Conservation (phyloP, 2,113 vertebrate species). For the Holacanthus passer region DNA sequence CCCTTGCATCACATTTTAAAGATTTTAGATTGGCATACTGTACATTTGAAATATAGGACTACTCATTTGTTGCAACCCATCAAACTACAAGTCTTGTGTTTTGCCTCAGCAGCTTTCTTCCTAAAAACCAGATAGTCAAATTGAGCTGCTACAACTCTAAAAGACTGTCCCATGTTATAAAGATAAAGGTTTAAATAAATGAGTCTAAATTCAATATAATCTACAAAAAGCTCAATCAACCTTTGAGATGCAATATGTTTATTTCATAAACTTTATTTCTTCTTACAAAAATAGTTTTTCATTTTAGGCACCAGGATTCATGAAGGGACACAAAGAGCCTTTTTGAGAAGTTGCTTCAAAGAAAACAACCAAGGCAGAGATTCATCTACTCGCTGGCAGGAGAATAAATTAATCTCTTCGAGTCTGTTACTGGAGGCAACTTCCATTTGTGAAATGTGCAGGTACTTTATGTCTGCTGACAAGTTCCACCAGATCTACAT, state of each 20-base stretch:
- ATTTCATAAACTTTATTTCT: constrained; percentile 49
- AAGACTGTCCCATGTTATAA: no score
- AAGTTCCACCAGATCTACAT: not conserved
- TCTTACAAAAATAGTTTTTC: constrained; percentile 66
- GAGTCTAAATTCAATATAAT: not conserved
- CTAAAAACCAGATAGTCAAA: no score
- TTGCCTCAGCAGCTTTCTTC: no score
- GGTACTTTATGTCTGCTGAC: not conserved
- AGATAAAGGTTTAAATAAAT: not conserved
- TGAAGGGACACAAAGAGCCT: not conserved
- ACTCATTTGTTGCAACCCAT: not conserved
- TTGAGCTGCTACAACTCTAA: not conserved
- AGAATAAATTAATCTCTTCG: not conserved
- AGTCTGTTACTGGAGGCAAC: constrained; percentile 28
- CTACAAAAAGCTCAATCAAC: not conserved
- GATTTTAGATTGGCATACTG: no score
- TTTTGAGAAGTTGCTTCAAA: constrained; percentile 12
- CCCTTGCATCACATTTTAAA: not conserved
- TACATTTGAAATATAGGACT: no score
- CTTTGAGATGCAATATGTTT: constrained; percentile 65
- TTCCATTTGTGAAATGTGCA: not conserved
- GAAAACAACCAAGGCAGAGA: constrained; percentile 8
- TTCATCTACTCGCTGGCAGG: constrained; percentile 19
- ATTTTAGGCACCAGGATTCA: constrained; percentile 32
- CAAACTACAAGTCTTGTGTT: not conserved